These are phyloP conservation scores for Bellardia pandia DNA, from an alignment of 2,888 invertebrate genomes.

Conservation along the genomic window DNA sequence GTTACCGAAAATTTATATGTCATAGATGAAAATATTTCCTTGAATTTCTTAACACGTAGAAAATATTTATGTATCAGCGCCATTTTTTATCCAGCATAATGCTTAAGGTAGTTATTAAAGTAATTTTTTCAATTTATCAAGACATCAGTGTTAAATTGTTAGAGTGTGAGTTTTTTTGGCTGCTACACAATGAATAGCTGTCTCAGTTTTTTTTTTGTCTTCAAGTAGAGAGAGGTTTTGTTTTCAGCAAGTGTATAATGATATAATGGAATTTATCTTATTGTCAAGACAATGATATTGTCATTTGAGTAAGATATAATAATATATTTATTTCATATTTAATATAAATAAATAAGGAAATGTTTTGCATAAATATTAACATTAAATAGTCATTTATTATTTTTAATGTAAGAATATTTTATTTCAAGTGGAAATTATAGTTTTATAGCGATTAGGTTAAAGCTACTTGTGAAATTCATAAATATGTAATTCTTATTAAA, in stretches of 20 bases:
- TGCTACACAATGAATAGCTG: neutral
- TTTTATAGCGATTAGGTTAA: no score
- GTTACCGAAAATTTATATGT: neutral
- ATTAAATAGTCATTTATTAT: neutral
- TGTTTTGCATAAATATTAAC: neutral
- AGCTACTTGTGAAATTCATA: no score
- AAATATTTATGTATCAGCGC: slow-evolving; percentile 19
- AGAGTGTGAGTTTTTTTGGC: neutral
- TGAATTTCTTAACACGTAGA: neutral
- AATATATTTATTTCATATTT: neutral
- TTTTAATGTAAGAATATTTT: neutral
- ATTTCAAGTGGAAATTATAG: neutral
- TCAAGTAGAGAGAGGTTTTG: neutral
- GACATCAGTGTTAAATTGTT: slow-evolving; percentile 31
- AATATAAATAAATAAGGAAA: neutral
- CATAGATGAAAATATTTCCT: neutral
- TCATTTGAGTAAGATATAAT: neutral
- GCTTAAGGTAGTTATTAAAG: slow-evolving; percentile 15
- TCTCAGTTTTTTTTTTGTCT: neutral
- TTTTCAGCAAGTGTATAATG: neutral
- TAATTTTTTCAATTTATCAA: slow-evolving; percentile 42
- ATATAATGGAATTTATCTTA: slow-evolving; percentile 32
- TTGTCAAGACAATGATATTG: slow-evolving; percentile 7
- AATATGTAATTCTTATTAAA: no score
- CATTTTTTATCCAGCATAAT: neutral